These are phyloP conservation scores for Etia nguti DNA, from an alignment of 2,113 vertebrate species.

Conservation along the genomic window DNA sequence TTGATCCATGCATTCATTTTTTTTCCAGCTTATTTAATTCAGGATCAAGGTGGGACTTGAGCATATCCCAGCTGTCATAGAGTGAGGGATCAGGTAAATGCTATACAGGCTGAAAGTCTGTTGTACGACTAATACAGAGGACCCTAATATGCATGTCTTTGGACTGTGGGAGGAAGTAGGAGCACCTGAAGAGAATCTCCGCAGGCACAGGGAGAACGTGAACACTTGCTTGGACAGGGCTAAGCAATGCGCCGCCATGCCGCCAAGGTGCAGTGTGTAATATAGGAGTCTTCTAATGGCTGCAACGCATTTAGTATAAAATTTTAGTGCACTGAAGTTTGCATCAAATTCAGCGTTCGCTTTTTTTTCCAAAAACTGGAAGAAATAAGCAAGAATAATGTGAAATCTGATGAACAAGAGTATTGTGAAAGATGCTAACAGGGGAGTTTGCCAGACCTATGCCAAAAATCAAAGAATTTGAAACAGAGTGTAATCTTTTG, in stretches of 20 bases:
- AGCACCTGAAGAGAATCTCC: not conserved
- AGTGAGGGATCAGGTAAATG: rapidly evolving
- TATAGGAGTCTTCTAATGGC: not conserved
- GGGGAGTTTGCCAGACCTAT: not conserved
- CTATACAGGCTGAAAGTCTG: not conserved
- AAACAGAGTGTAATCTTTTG: not conserved
- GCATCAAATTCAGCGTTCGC: not conserved
- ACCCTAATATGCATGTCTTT: not conserved
- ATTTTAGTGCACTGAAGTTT: not conserved
- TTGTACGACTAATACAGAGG: rapidly evolving
- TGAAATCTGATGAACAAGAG: not conserved
- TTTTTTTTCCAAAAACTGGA: not conserved
- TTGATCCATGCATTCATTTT: not conserved
- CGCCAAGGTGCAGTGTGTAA: not conserved
- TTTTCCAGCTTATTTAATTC: rapidly evolving
- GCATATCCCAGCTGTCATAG: not conserved
- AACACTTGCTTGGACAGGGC: rapidly evolving
- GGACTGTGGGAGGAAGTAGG: not conserved
- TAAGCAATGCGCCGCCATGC: not conserved
- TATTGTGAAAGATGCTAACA: not conserved
- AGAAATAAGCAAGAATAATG: not conserved
- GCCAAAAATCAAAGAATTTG: not conserved
- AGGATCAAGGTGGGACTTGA: rapidly evolving
- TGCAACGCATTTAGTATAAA: rapidly evolving
- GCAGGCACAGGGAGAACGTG: not conserved